Evolutionary conservation across 2,113 vertebrate species (phyloP).

Genomic region (Triplophysa dalaica): DNA sequence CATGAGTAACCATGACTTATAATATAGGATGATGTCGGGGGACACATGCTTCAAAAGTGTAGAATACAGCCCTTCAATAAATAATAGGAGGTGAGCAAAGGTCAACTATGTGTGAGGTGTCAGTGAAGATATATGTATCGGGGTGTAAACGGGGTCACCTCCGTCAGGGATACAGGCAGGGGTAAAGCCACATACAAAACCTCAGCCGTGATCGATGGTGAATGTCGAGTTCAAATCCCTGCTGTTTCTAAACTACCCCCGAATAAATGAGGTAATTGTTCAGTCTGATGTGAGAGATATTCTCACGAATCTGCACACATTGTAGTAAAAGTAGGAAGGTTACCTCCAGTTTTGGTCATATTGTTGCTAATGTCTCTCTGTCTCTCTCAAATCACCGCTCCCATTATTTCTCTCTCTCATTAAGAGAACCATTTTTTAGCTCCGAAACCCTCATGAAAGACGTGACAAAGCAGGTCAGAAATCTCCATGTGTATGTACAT

Average conservation of each 20-base stretch:
- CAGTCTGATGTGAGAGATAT: neutral
- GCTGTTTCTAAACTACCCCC: conserved; percentile 16
- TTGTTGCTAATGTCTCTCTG: conserved; percentile 4
- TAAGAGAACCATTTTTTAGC: conserved; percentile 64
- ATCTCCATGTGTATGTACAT: conserved; percentile 8
- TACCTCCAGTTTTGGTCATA: conserved; percentile 44
- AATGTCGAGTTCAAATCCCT: conserved; percentile 9
- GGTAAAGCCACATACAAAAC: neutral
- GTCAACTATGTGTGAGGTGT: conserved; percentile 24
- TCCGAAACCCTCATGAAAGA: conserved; percentile 69
- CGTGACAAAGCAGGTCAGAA: conserved; percentile 36
- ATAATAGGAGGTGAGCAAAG: conserved; percentile 14
- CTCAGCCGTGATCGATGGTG: conserved; percentile 1
- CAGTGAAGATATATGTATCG: conserved; percentile 43
- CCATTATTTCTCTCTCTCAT: conserved; percentile 2
- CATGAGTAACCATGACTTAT: neutral
- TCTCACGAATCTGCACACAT: neutral
- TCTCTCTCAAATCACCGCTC: neutral
- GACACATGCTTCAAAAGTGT: neutral
- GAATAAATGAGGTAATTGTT: neutral
- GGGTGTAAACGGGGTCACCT: conserved; percentile 29
- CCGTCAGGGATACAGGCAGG: conserved; percentile 21
- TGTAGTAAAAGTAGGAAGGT: neutral
- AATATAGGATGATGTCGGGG: neutral
- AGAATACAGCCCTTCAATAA: neutral